Conservation (phyloP, 2,797 vertebrate genomes). For the Chelon labrosus region DNA sequence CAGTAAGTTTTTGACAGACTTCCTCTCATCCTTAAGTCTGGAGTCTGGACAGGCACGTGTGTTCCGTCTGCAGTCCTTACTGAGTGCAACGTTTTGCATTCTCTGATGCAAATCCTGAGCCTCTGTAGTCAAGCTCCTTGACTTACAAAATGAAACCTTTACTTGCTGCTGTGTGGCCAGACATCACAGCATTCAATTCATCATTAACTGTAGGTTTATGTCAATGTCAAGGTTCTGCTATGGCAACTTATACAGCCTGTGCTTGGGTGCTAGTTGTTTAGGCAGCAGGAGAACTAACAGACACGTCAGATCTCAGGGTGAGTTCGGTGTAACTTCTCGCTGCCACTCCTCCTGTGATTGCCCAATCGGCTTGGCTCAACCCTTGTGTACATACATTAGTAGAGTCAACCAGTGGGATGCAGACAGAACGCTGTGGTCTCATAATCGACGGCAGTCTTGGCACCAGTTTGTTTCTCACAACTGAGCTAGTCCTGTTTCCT, state of each 20-base stretch:
- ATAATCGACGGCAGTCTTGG: conserved; percentile 22
- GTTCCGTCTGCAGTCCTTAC: no score
- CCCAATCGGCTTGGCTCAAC: conserved; percentile 48
- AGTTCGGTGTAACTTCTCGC: conserved; percentile 19
- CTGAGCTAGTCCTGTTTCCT: conserved; percentile 11
- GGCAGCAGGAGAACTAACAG: background rate
- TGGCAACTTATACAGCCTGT: background rate
- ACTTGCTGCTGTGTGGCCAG: background rate
- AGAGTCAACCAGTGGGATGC: conserved; percentile 33
- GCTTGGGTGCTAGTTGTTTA: background rate
- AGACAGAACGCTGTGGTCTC: conserved; percentile 30
- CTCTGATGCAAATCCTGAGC: no score
- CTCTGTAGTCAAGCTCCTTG: no score
- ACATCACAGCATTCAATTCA: background rate
- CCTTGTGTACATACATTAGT: conserved; percentile 49
- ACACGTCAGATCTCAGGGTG: conserved; percentile 8
- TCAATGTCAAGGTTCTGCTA: background rate
- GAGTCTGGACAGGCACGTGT: no score
- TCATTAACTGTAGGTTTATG: background rate
- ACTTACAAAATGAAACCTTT: background rate
- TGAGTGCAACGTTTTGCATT: no score
- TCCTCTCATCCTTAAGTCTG: no score
- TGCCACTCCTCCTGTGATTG: conserved; percentile 58
- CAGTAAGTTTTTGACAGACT: no score
- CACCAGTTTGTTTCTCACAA: conserved; percentile 28